Conservation (phyloP, 1,140 invertebrate species). For the Bombus turneri region DNA sequence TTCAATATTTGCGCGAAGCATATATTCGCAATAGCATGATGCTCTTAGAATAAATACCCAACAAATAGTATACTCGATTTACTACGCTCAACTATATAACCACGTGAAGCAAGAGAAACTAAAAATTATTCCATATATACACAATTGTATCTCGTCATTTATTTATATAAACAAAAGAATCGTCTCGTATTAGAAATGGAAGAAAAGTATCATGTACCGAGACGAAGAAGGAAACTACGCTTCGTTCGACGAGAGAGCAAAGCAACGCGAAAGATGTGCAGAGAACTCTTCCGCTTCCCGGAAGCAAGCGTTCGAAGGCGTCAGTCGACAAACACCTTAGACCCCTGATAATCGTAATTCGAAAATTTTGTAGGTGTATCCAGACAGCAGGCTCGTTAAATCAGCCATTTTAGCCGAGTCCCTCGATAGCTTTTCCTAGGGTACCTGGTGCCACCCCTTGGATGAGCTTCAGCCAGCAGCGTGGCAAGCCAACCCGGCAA, state of each 20-base stretch:
- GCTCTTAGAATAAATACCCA: slow-evolving; percentile 35
- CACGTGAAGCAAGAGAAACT: neutral
- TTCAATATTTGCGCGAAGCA: slow-evolving; percentile 23
- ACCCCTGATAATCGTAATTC: slow-evolving; percentile 49
- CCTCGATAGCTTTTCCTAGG: slow-evolving; percentile 70
- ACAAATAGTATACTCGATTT: slow-evolving; percentile 7
- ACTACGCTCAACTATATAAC: neutral
- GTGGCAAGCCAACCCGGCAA: slow-evolving; percentile 78
- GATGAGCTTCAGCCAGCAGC: slow-evolving; percentile 76
- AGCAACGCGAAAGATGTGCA: neutral
- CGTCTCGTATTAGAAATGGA: neutral
- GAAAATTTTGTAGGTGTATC: slow-evolving; percentile 55
- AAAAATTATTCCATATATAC: neutral
- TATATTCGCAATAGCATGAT: neutral
- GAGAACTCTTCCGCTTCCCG: neutral
- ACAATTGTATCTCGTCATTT: neutral
- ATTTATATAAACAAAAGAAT: neutral
- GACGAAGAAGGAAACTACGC: neutral
- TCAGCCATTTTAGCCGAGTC: slow-evolving; percentile 70
- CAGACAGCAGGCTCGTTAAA: slow-evolving; percentile 58
- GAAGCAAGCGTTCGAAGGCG: neutral
- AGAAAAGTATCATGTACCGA: neutral
- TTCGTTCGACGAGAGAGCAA: neutral
- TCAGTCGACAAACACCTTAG: slow-evolving; percentile 14
- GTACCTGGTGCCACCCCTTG: slow-evolving; percentile 76